Evolutionary conservation across 2,797 vertebrate genomes (phyloP).

Genomic region (Taenioides sp.): DNA sequence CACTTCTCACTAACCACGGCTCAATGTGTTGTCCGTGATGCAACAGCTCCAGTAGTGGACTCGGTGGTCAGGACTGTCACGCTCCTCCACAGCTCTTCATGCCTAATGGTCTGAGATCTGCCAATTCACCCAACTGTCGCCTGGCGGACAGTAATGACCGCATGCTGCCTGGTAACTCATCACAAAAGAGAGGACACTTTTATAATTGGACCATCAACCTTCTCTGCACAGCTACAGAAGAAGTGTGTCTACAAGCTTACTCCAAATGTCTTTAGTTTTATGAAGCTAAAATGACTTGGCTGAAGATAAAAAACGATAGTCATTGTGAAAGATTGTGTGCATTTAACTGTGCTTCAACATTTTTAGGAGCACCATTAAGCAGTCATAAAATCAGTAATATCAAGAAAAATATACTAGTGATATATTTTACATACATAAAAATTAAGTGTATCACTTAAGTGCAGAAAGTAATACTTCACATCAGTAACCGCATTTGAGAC

Average conservation of each 20-base stretch:
- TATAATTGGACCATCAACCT: conserved; percentile 34
- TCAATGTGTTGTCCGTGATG: conserved; percentile 54
- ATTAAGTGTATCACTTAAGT: no score
- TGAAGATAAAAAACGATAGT: background rate
- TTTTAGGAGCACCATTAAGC: background rate
- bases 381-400: background rate
- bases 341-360: background rate
- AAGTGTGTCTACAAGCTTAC: conserved; percentile 5
- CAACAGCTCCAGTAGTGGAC: conserved; percentile 33
- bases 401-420: background rate
- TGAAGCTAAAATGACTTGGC: background rate
- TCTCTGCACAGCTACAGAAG: conserved; percentile 9
- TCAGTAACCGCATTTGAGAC: no score
- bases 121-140: conserved; percentile 46
- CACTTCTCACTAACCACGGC: conserved; percentile 47
- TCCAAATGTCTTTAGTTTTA: conserved; percentile 10
- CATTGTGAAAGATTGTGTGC: conserved; percentile 7
- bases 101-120: conserved; percentile 35
- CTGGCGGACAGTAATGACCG: conserved; percentile 41
- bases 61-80: conserved; percentile 35
- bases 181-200: conserved; percentile 15
- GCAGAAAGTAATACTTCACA: no score
- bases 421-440: no score
- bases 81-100: conserved; percentile 46
- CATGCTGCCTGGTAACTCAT: conserved; percentile 30